phyloP scores from a whole-genome alignment of 2,797 vertebrate genomes.

The Rhodeus uyekii region DNA sequence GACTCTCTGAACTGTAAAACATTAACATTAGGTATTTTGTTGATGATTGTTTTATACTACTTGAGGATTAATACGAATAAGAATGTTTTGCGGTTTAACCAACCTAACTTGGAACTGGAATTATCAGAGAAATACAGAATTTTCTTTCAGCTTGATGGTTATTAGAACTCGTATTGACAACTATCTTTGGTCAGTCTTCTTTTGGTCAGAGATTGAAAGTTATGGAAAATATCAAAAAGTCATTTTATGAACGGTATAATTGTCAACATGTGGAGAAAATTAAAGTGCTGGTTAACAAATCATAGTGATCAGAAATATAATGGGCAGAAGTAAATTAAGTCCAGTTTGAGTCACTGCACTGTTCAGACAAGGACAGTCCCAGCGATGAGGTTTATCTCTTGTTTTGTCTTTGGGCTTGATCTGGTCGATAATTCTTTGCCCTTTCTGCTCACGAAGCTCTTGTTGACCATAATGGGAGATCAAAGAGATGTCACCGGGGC shows the following conservation, averaged over 20 bases:
- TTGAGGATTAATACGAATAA: background rate
- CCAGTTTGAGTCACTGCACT: constrained; percentile 38
- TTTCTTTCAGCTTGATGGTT: background rate
- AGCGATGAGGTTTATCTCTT: constrained; percentile 45
- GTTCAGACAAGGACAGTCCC: constrained; percentile 67
- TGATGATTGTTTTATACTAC: background rate
- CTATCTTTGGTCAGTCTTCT: background rate
- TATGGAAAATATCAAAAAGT: background rate
- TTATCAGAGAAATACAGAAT: background rate
- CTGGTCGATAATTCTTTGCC: constrained; percentile 42
- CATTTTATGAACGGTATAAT: background rate
- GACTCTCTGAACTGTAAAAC: constrained; percentile 7
- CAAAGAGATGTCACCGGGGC: constrained; percentile 56
- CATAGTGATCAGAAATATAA: constrained; percentile 21
- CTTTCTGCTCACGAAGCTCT: constrained; percentile 60
- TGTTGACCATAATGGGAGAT: constrained; percentile 61
- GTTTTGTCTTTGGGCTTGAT: constrained; percentile 45
- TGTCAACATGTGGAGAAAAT: background rate
- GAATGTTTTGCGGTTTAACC: background rate
- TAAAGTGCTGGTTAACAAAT: background rate
- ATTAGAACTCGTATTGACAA: background rate
- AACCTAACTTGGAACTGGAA: background rate
- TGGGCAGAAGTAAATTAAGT: constrained; percentile 9
- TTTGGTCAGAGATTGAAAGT: background rate
- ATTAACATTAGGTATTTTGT: background rate